These are phyloP conservation scores for Platorchestia sp. DNA, from an alignment of 1,140 invertebrate genomes.

Conservation along the genomic window DNA sequence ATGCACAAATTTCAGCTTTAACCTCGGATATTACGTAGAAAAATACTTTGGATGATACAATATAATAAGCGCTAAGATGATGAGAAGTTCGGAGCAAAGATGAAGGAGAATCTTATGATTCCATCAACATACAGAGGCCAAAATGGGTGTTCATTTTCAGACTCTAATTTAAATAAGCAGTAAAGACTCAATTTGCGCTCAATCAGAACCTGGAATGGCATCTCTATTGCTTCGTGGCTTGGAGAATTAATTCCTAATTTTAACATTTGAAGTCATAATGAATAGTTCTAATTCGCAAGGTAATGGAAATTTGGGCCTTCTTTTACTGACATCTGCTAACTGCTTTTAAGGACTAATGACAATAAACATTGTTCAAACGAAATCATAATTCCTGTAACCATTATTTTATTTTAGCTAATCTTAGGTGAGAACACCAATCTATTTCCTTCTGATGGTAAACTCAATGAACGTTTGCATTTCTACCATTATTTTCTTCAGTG, in stretches of 20 bases:
- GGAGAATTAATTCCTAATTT: not conserved
- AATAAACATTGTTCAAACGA: too few relatives aligned
- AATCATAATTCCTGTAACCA: too few relatives aligned
- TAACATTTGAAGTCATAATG: not conserved
- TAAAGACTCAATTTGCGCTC: not conserved
- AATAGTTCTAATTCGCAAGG: not conserved
- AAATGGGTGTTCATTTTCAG: not conserved
- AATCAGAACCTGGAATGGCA: not conserved
- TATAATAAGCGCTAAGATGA: not conserved
- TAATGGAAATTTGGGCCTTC: not conserved
- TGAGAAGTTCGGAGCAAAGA: not conserved
- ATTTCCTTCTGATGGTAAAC: too few relatives aligned
- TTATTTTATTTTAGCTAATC: too few relatives aligned
- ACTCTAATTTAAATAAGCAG: not conserved
- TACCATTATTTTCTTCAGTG: too few relatives aligned
- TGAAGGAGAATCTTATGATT: not conserved
- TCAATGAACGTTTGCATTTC: too few relatives aligned
- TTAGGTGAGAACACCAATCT: too few relatives aligned
- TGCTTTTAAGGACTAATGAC: too few relatives aligned
- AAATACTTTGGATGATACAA: too few relatives aligned
- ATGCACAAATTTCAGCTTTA: too few relatives aligned
- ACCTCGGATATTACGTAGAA: too few relatives aligned
- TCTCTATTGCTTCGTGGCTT: not conserved
- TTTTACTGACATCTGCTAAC: not conserved
- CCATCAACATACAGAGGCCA: not conserved